phyloP scores from a whole-genome alignment of 2,113 vertebrate species.

The Taurulus bubalis region DNA sequence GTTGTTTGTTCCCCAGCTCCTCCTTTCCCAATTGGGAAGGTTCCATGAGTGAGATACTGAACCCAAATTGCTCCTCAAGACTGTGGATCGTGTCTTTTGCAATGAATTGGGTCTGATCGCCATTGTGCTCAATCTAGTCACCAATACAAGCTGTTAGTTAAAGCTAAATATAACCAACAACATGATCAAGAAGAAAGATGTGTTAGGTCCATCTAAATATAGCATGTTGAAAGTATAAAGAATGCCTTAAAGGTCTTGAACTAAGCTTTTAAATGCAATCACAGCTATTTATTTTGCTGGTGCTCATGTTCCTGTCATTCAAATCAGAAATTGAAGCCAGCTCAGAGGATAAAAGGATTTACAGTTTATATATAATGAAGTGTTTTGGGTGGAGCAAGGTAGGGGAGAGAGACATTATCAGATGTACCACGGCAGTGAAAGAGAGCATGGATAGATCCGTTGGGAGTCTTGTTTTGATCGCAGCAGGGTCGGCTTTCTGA shows the following conservation, averaged over 20 bases:
- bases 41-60: no score
- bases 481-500: conserved; percentile 47
- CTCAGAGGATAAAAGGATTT: conserved; percentile 39
- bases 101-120: not conserved
- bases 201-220: conserved; percentile 18
- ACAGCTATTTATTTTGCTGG: conserved; percentile 5
- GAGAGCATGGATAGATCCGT: conserved; percentile 32
- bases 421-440: conserved; percentile 32
- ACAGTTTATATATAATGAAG: conserved; percentile 27
- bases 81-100: not conserved
- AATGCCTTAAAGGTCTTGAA: conserved; percentile 19
- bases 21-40: not conserved
- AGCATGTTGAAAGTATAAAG: conserved; percentile 9
- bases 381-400: conserved; percentile 35
- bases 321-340: conserved; percentile 19
- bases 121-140: not conserved
- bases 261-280: conserved; percentile 34
- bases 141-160: not conserved
- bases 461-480: conserved; percentile 62
- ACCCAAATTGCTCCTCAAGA: not conserved
- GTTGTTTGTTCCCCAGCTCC: no score
- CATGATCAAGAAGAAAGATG: conserved; percentile 2
- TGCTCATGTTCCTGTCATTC: conserved; percentile 18
- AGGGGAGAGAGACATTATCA: conserved; percentile 23
- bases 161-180: conserved; percentile 29